These are phyloP conservation scores for Ferrisia virgata DNA, from an alignment of 2,888 invertebrate genomes.

Conservation along the genomic window DNA sequence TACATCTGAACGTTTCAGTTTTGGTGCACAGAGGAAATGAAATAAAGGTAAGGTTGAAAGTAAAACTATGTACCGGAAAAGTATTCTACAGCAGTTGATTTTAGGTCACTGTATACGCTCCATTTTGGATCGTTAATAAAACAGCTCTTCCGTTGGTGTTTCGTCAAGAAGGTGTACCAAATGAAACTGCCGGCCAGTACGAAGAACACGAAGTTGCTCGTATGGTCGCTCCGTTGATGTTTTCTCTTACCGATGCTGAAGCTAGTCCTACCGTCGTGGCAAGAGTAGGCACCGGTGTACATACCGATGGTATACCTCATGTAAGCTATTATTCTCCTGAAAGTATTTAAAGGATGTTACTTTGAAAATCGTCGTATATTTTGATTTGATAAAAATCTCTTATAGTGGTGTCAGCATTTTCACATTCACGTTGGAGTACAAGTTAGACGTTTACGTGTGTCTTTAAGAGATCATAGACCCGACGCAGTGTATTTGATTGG, in stretches of 20 bases:
- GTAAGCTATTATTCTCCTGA: constrained; percentile 51
- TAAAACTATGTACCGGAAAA: neutral
- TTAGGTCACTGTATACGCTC: constrained; percentile 49
- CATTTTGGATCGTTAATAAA: constrained; percentile 77
- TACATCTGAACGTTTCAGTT: constrained; percentile 71
- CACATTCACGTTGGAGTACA: constrained; percentile 76
- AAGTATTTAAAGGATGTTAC: neutral
- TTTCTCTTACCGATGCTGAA: constrained; percentile 88
- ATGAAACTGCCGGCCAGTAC: constrained; percentile 83
- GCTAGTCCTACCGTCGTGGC: constrained; percentile 72
- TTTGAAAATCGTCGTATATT: neutral
- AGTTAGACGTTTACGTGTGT: constrained; percentile 65
- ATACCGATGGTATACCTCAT: constrained; percentile 58
- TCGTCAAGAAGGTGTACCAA: constrained; percentile 77
- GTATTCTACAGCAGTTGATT: neutral
- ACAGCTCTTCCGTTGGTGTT: constrained; percentile 94
- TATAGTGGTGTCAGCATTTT: constrained; percentile 69
- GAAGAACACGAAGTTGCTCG: constrained; percentile 92
- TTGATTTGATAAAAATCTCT: neutral
- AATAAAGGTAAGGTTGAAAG: constrained; percentile 56
- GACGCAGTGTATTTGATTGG: constrained; percentile 80
- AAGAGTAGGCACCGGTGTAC: constrained; percentile 70
- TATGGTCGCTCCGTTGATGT: constrained; percentile 87
- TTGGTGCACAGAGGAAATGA: constrained; percentile 61
- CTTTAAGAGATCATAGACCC: constrained; percentile 62